Conservation (phyloP, 2,797 vertebrate genomes). For the Fratercula arctica region DNA sequence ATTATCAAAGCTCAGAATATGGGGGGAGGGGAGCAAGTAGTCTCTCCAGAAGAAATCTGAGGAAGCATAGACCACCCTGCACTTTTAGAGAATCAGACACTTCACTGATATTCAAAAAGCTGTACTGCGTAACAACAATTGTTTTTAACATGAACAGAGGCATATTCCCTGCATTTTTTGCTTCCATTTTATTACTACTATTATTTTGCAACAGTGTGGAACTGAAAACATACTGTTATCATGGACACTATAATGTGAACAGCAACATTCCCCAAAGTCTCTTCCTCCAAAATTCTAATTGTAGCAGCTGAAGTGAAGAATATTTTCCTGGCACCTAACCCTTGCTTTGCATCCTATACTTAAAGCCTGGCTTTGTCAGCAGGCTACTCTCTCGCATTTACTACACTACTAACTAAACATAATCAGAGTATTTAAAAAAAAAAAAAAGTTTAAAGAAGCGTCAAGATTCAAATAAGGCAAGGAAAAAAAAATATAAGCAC, state of each 20-base stretch:
- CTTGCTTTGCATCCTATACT: background rate
- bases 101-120: background rate
- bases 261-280: background rate
- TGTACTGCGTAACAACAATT: background rate
- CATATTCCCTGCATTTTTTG: background rate
- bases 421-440: background rate
- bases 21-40: background rate
- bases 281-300: background rate
- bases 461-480: conserved; percentile 3
- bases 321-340: background rate
- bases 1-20: background rate
- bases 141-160: background rate
- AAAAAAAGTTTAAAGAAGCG: background rate
- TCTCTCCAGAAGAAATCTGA: conserved; percentile 6
- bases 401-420: background rate
- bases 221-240: background rate
- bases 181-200: background rate
- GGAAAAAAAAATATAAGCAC: background rate
- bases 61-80: background rate
- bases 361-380: background rate
- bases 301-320: background rate
- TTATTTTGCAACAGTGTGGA: background rate
- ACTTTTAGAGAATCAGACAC: background rate
- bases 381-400: background rate
- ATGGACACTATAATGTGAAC: background rate